Conservation (phyloP, 2,113 vertebrate genomes). For the Chloroceryle aenea region DNA sequence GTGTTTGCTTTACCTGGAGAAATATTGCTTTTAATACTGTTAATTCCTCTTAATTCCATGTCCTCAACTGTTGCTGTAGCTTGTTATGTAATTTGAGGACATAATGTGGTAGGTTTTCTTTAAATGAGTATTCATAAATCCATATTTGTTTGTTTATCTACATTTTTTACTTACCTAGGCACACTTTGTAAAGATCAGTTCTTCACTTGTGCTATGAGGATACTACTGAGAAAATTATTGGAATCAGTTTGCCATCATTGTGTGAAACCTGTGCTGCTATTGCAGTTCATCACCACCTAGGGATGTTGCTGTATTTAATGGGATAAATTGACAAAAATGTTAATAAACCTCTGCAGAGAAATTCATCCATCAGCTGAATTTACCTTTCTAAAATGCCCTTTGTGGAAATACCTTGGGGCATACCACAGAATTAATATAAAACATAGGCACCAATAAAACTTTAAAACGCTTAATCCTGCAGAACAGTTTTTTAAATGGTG, state of each 20-base stretch:
- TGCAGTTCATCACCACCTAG: conserved; percentile 45
- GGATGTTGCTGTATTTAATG: conserved; percentile 51
- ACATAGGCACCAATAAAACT: conserved; percentile 1
- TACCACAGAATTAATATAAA: not conserved
- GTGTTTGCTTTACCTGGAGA: not conserved
- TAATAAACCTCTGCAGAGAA: conserved; percentile 64
- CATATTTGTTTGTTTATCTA: not conserved
- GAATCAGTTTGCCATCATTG: not conserved
- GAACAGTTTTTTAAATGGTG: not conserved
- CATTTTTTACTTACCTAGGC: not conserved
- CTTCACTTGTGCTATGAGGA: not conserved
- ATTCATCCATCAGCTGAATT: conserved; percentile 61
- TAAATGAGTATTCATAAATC: not conserved
- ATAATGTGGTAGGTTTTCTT: not conserved
- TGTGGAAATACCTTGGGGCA: conserved; percentile 19
- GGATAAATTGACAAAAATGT: conserved; percentile 62
- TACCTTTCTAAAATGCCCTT: conserved; percentile 51
- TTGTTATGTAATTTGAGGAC: not conserved
- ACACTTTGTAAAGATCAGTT: not conserved
- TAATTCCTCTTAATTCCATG: not conserved
- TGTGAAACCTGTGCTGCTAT: conserved; percentile 20
- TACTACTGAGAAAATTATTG: conserved; percentile 50
- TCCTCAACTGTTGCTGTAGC: not conserved
- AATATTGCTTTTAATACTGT: not conserved
- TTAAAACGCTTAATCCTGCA: not conserved